Evolutionary conservation across 1,140 invertebrate genomes (phyloP), one percentile per base, ranked within the genome.

Genomic region (Sinonovacula constricta): DNA sequence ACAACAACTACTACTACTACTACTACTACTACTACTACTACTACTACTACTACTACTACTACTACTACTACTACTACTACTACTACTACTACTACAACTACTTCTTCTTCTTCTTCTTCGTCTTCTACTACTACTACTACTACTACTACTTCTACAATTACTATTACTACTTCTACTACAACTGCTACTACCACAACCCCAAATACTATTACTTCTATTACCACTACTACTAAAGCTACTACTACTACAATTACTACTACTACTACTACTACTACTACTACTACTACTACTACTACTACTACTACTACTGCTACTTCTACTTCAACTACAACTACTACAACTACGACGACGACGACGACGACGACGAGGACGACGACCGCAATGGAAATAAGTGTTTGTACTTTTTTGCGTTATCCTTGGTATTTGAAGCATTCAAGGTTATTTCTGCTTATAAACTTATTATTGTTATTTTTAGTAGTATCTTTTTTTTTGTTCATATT

Each of bases 51-150:
- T 49, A 14, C 45, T 49, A 49, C 45, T 49, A 14, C 45, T 49
- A 49, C 45, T 49, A 49, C 45, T 49, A 49, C 45, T 49, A 49
- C 45, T 49, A 49, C 45, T 49, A 49, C 45, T 49, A 14, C 45
- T 49, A 49, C 45, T 49, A 49, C 45, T 49, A 49, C 45, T 49
- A 14, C 45, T 49, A 49, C 45, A 14, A 49, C 45, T 49, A 49
- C 45, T 49, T 14, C 45, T 49, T 14, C 45, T 49, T 14, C 45
- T 49, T n/a, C n/a, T n/a, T n/a, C n/a, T n/a, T n/a, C n/a, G n/a
- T n/a, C n/a, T n/a, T n/a, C n/a, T n/a, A n/a, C n/a, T n/a, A n/a
- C n/a, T n/a, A n/a, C n/a, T n/a, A n/a, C n/a, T n/a, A n/a, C n/a
- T n/a, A n/a, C n/a, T n/a, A n/a, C n/a, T n/a, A n/a, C n/a, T n/a